A percentile compares a stretch with the other conserved stretches of the same genome.
Conservation (phyloP, 2,888 invertebrate species). For the Agrochola litura region DNA sequence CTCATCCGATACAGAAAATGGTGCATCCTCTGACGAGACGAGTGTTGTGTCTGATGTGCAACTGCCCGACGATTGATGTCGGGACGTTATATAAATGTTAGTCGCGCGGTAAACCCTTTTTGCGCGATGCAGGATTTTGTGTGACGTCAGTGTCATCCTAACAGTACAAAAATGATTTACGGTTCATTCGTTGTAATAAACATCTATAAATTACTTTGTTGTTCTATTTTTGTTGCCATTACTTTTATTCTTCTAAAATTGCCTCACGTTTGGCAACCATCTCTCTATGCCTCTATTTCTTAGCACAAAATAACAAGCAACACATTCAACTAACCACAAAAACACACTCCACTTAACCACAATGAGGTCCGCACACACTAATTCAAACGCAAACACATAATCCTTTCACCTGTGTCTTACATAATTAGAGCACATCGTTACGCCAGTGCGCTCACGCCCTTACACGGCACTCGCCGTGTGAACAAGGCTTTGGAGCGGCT, state of each 20-base stretch:
- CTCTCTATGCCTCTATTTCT: neutral
- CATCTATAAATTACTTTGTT: neutral
- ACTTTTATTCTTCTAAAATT: neutral
- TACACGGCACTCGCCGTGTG: constrained; percentile 42
- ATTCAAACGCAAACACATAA: constrained; percentile 35
- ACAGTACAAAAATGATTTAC: neutral
- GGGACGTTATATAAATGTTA: too few species aligned
- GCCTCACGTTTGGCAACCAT: neutral
- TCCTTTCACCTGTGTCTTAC: constrained; percentile 48
- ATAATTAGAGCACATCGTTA: constrained; percentile 69
- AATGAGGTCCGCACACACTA: constrained; percentile 37
- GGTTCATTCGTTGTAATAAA: too few species aligned
- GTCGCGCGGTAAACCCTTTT: too few species aligned
- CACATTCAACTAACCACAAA: constrained; percentile 19
- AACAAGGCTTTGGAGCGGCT: constrained; percentile 45
- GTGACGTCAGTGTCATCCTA: too few species aligned
- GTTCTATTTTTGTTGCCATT: neutral
- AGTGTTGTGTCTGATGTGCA: too few species aligned
- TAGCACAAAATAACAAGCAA: constrained; percentile 2
- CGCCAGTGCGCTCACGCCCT: constrained; percentile 50
- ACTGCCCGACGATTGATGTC: too few species aligned
- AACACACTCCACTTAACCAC: constrained; percentile 11
- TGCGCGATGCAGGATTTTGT: too few species aligned
- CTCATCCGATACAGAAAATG: too few species aligned
- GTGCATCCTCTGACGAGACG: too few species aligned